Conservation (phyloP, 1,140 invertebrate species). For the Tetramorium parvispinum region DNA sequence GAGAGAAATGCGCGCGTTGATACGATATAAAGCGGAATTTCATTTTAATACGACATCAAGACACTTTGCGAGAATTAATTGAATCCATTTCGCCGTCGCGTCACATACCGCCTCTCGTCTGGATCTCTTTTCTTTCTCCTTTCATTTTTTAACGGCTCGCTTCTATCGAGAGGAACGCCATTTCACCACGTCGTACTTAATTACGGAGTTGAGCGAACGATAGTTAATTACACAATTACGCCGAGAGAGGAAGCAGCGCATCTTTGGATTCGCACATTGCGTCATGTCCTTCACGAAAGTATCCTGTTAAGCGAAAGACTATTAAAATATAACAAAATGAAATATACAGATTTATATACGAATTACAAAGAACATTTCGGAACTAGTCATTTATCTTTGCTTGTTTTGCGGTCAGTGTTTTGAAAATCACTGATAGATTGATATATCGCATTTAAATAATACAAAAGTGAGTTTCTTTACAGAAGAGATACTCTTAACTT, state of each 20-base stretch:
- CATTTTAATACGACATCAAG: conserved; percentile 63
- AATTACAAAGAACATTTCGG: not conserved
- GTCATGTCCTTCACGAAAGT: not conserved
- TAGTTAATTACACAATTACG: conserved; percentile 53
- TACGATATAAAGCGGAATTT: conserved; percentile 62
- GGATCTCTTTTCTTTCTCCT: conserved; percentile 23
- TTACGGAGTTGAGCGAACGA: conserved; percentile 49
- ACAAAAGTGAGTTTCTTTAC: not conserved
- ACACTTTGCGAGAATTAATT: conserved; percentile 63
- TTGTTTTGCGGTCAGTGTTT: not conserved
- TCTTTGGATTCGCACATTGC: conserved; percentile 34
- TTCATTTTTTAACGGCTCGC: conserved; percentile 31
- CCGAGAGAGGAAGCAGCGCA: not conserved
- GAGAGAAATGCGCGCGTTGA: conserved; percentile 43
- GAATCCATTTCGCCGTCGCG: conserved; percentile 60
- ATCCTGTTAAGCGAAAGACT: not conserved
- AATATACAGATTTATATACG: not conserved
- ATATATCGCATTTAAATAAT: not conserved
- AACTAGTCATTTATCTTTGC: not conserved
- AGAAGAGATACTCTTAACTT: not conserved
- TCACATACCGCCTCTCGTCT: conserved; percentile 54
- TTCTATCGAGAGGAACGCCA: conserved; percentile 51
- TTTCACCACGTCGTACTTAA: conserved; percentile 46
- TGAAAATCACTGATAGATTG: not conserved
- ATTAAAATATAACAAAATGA: not conserved